Evolutionary conservation across 2,888 invertebrate genomes (phyloP).

Genomic region (Embidobia sp.): DNA sequence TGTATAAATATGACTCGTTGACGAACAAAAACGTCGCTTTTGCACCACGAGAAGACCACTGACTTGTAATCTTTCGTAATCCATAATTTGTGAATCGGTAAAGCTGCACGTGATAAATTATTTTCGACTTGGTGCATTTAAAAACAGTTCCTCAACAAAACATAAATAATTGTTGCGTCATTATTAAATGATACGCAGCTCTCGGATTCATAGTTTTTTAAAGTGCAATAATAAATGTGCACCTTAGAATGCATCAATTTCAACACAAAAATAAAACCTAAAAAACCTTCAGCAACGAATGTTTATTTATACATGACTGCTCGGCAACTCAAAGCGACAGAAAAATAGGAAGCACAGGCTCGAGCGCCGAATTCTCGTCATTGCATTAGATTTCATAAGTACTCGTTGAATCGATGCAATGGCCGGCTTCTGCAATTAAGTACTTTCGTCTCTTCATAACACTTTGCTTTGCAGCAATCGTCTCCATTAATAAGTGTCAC

Average conservation of each 20-base stretch:
- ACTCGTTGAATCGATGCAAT: not conserved
- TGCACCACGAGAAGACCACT: constrained; percentile 1
- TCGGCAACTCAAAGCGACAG: too few relatives aligned
- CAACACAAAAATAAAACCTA: constrained; percentile 7
- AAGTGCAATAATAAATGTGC: constrained; percentile 20
- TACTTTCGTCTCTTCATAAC: constrained; percentile 4
- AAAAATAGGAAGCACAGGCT: too few relatives aligned
- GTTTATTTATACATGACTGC: too few relatives aligned
- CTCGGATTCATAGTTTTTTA: constrained; percentile 6
- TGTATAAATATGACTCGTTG: constrained; percentile 8
- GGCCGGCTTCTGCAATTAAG: constrained; percentile 3
- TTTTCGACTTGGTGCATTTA: too few relatives aligned
- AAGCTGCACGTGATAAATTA: too few relatives aligned
- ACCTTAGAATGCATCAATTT: constrained; percentile 40
- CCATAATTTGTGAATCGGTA: constrained; percentile 19
- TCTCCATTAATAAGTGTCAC: too few relatives aligned
- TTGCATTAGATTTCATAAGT: constrained; percentile 18
- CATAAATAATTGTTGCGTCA: constrained; percentile 30
- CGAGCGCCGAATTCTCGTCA: too few relatives aligned
- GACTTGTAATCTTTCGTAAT: not conserved
- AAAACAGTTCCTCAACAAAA: constrained; percentile 16
- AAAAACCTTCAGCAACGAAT: too few relatives aligned
- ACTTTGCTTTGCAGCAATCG: too few relatives aligned
- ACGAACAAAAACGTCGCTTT: not conserved
- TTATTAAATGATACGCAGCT: constrained; percentile 21